Conservation (phyloP, 2,888 invertebrate species). For the Mythimna albipuncta region DNA sequence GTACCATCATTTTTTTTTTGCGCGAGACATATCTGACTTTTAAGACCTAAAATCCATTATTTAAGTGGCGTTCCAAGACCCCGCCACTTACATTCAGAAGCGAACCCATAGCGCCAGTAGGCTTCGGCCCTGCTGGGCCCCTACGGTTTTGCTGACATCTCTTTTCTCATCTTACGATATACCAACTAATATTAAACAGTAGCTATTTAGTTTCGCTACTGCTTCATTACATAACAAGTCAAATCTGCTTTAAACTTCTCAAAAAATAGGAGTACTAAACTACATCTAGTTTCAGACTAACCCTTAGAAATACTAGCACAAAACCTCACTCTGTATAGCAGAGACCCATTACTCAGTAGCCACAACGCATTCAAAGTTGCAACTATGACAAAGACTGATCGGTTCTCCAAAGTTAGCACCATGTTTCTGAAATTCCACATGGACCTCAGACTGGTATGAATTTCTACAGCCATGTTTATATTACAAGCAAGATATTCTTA, state of each 20-base stretch:
- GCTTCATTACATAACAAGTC: not conserved
- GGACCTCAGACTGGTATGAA: slow-evolving; percentile 10
- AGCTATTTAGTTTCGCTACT: not conserved
- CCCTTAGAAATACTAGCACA: not conserved
- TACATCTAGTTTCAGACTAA: not conserved
- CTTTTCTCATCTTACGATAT: not conserved
- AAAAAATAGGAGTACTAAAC: not conserved
- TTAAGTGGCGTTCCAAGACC: too few species aligned
- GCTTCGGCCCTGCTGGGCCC: too few species aligned
- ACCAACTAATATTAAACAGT: not conserved
- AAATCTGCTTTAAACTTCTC: not conserved
- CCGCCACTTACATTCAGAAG: too few species aligned
- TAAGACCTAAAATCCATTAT: too few species aligned
- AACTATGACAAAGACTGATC: slow-evolving; percentile 51
- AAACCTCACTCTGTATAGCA: slow-evolving; percentile 7
- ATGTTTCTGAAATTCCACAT: slow-evolving; percentile 17
- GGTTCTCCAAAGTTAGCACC: slow-evolving; percentile 26
- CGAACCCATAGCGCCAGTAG: too few species aligned
- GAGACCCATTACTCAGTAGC: slow-evolving; percentile 48
- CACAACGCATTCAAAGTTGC: slow-evolving; percentile 43
- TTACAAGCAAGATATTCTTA: not conserved
- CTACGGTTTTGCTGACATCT: too few species aligned
- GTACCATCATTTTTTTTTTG: too few species aligned
- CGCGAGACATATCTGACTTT: too few species aligned
- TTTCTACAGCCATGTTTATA: slow-evolving; percentile 8